Evolutionary conservation across 2,888 invertebrate species (phyloP).

Genomic region (Eupithecia pulchellata): DNA sequence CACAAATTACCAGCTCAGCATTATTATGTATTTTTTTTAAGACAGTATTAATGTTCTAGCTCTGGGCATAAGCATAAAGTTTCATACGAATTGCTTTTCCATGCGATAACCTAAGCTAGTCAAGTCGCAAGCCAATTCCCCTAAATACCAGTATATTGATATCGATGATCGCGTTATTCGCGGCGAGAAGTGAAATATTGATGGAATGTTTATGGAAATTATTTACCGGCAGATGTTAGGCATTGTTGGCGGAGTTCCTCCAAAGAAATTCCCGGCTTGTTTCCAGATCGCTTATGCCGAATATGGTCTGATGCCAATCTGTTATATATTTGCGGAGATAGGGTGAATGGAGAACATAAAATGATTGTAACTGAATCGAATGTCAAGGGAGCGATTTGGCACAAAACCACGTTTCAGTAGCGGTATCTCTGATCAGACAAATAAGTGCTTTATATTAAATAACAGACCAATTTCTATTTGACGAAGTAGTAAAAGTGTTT

Average conservation of each 20-base stretch:
- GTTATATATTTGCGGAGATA: neutral
- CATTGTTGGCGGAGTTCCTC: conserved; percentile 15
- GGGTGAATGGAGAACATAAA: conserved; percentile 6
- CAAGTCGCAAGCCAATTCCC: conserved; percentile 29
- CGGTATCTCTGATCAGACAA: neutral
- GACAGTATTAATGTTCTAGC: neutral
- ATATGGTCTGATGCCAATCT: conserved; percentile 19
- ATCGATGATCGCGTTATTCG: conserved; percentile 55
- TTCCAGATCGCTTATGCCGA: conserved; percentile 10
- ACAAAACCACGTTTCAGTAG: conserved; percentile 2
- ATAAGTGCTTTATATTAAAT: neutral
- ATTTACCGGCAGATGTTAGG: conserved; percentile 18
- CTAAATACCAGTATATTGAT: conserved; percentile 70
- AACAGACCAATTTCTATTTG: neutral
- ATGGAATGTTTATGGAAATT: conserved; percentile 34
- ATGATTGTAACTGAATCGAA: conserved; percentile 14
- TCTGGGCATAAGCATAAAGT: neutral
- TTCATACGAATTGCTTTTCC: conserved; percentile 21
- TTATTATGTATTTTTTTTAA: neutral
- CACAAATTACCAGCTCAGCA: neutral
- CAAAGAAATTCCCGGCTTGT: conserved; percentile 1
- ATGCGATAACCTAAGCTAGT: neutral
- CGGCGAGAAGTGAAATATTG: conserved; percentile 42
- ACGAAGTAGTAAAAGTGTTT: conserved; percentile 2
- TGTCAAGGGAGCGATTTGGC: conserved; percentile 5